Evolutionary conservation across 2,888 invertebrate species (phyloP).

Genomic region (Auanema freiburgensis): DNA sequence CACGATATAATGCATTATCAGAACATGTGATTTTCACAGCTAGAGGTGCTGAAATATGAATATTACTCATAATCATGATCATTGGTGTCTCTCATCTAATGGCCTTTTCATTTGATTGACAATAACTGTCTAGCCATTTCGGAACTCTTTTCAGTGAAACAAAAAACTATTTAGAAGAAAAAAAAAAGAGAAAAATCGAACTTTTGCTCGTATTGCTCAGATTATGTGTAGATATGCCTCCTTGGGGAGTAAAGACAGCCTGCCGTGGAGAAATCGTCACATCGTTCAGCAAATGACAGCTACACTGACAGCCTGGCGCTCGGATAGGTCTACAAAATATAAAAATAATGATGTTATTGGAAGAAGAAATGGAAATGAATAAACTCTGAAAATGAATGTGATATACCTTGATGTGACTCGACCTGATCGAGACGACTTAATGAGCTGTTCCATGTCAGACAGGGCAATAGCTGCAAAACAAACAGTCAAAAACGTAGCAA

Average conservation of each 20-base stretch:
- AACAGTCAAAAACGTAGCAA: neutral
- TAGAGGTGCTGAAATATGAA: conserved; percentile 33
- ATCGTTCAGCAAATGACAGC: conserved; percentile 41
- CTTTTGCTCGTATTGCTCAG: conserved; percentile 41
- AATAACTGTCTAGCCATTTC: too few species aligned
- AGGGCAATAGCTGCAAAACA: conserved; percentile 37
- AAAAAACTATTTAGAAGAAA: neutral
- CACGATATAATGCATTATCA: conserved; percentile 57
- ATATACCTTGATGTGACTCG: conserved; percentile 28
- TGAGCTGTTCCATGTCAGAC: conserved; percentile 46
- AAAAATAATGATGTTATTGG: neutral
- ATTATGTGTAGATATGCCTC: conserved; percentile 39
- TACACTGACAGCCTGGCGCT: conserved; percentile 38
- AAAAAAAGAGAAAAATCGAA: conserved; percentile 14
- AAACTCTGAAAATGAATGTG: conserved; percentile 5
- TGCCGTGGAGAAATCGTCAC: conserved; percentile 35
- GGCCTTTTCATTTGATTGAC: too few species aligned
- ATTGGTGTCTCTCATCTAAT: neutral
- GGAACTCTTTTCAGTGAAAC: neutral
- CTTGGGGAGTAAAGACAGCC: conserved; percentile 35
- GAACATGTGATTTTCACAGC: conserved; percentile 62
- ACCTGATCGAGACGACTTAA: conserved; percentile 36
- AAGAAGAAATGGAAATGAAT: neutral
- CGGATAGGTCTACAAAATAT: conserved; percentile 32
- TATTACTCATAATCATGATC: neutral